These are phyloP conservation scores for Nephila pilipes DNA, from an alignment of 1,140 invertebrate species.

Conservation along the genomic window DNA sequence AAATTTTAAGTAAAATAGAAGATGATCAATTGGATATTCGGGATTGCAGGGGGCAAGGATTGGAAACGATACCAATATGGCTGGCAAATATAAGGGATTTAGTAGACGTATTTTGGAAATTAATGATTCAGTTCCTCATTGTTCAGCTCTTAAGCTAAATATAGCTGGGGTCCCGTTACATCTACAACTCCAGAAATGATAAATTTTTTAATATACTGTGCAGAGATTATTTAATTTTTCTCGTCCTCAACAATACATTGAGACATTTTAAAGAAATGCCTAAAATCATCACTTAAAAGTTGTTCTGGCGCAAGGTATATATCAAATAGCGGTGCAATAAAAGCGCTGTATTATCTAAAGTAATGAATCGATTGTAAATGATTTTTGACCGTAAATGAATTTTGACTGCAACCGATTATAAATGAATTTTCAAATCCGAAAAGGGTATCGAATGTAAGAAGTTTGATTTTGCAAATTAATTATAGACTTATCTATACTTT, in stretches of 20 bases:
- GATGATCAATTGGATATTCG: not conserved
- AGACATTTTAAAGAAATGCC: not conserved
- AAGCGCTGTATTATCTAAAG: not conserved
- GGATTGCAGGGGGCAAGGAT: not conserved
- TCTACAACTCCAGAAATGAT: not conserved
- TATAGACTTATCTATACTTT: not conserved
- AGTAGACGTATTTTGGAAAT: no score
- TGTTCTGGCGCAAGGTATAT: not conserved
- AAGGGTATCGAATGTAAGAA: not conserved
- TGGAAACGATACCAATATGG: not conserved
- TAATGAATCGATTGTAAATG: not conserved
- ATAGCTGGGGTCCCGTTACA: not conserved
- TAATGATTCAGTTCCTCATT: not conserved
- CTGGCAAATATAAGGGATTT: not conserved
- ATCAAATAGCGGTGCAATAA: not conserved
- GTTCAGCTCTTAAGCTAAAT: not conserved
- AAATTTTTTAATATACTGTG: no score
- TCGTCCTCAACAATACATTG: no score
- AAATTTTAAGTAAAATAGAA: not conserved
- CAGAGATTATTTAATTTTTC: no score
- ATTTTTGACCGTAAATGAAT: no score
- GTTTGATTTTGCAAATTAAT: slow-evolving; percentile 7
- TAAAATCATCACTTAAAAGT: not conserved
- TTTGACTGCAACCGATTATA: no score
- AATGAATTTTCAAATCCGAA: not conserved